Evolutionary conservation across 2,113 vertebrate genomes (phyloP).

Genomic region (Mystacornis crossleyi): DNA sequence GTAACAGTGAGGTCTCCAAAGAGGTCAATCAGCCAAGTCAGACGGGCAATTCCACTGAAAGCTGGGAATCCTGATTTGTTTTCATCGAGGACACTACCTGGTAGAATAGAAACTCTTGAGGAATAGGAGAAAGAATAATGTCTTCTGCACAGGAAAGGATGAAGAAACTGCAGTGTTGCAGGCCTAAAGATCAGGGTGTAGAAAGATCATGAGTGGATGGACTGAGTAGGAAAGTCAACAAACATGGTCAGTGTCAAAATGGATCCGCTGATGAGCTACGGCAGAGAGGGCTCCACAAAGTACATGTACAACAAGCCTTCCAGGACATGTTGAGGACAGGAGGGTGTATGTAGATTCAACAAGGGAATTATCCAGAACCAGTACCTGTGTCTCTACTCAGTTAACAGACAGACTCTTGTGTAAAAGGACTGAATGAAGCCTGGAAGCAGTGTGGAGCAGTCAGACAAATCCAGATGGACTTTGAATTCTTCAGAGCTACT

Average conservation of each 20-base stretch:
- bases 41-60: constrained; percentile 89
- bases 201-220: neutral
- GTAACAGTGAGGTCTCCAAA: constrained; percentile 88
- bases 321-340: neutral
- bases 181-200: neutral
- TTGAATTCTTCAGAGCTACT: neutral
- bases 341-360: neutral
- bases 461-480: neutral
- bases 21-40: constrained; percentile 91
- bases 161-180: neutral
- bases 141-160: neutral
- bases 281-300: neutral
- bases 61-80: constrained; percentile 83
- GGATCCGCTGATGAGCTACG: neutral
- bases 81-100: constrained; percentile 83
- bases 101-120: neutral
- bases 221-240: neutral
- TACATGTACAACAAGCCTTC: neutral
- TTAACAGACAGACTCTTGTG: neutral
- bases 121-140: neutral
- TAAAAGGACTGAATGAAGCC: neutral
- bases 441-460: neutral
- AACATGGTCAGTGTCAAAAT: neutral
- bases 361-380: neutral
- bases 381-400: neutral